Conservation (phyloP, 2,797 vertebrate genomes). For the Enteromius mattozi region DNA sequence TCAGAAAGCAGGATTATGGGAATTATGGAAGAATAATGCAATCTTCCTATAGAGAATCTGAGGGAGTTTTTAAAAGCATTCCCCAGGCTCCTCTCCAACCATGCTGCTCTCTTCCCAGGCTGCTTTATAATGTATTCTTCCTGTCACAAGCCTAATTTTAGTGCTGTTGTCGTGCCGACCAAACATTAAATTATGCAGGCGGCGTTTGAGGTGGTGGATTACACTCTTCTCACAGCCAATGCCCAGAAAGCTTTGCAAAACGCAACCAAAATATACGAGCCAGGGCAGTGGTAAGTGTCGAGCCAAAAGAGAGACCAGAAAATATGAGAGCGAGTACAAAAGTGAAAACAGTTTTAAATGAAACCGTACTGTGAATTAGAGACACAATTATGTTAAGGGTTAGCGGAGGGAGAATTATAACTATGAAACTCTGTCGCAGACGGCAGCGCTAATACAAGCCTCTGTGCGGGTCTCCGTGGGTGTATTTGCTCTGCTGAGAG, state of each 20-base stretch:
- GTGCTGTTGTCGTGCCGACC: constrained; percentile 36
- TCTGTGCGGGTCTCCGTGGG: constrained; percentile 38
- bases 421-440: constrained; percentile 21
- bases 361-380: constrained; percentile 45
- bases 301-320: constrained; percentile 18
- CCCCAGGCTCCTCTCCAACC: constrained; percentile 30
- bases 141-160: constrained; percentile 48
- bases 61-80: constrained; percentile 66
- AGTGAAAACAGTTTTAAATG: constrained; percentile 42
- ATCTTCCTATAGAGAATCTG: constrained; percentile 59
- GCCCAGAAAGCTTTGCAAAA: constrained; percentile 25
- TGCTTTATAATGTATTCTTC: constrained; percentile 49
- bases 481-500: constrained; percentile 40
- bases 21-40: constrained; percentile 62
- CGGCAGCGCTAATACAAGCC: constrained; percentile 7
- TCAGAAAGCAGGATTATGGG: constrained; percentile 12
- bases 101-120: constrained; percentile 29
- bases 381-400: constrained; percentile 43
- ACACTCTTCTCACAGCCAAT: constrained; percentile 18
- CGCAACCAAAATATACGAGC: constrained; percentile 15
- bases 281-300: neutral
- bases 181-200: constrained; percentile 62
- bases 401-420: constrained; percentile 33
- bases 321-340: constrained; percentile 13
- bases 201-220: constrained; percentile 46